These are phyloP conservation scores for Hoplodrina blanda DNA, from an alignment of 2,888 invertebrate genomes.

Conservation along the genomic window DNA sequence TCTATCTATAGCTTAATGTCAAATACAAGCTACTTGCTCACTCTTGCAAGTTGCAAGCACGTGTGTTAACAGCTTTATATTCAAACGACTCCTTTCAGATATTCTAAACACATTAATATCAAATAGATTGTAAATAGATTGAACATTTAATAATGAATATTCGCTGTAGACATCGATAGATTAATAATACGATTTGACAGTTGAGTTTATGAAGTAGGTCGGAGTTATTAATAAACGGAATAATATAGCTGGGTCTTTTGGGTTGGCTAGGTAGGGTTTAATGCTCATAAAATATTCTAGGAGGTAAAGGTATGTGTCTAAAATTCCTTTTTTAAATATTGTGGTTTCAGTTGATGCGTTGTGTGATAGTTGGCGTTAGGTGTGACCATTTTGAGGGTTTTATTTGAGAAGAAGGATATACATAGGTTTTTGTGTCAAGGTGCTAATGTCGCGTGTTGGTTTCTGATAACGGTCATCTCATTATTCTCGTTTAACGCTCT, in stretches of 20 bases:
- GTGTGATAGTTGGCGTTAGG: neutral
- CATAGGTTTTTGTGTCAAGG: too few species aligned
- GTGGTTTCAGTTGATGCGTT: neutral
- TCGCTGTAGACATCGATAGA: slow-evolving; percentile 42
- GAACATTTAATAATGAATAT: slow-evolving; percentile 51
- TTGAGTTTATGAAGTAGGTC: slow-evolving; percentile 45
- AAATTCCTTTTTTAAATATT: slow-evolving; percentile 4
- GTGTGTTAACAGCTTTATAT: neutral
- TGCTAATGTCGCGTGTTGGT: too few species aligned
- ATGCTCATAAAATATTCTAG: slow-evolving; percentile 8
- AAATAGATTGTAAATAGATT: slow-evolving; percentile 45
- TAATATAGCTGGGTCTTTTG: slow-evolving; percentile 38
- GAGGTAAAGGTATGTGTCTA: neutral
- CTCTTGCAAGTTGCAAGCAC: neutral
- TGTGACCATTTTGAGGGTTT: neutral
- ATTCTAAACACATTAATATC: slow-evolving; percentile 47
- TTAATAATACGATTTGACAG: slow-evolving; percentile 61
- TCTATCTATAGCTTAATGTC: neutral
- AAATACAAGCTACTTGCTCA: neutral
- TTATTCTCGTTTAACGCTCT: too few species aligned
- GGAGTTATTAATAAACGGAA: slow-evolving; percentile 49
- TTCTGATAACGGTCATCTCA: too few species aligned
- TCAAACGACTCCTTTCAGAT: slow-evolving; percentile 4
- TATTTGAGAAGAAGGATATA: too few species aligned
- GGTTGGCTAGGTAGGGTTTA: slow-evolving; percentile 24